phyloP scores from a whole-genome alignment of 2,797 vertebrate species.

The Intellagama lesueurii region DNA sequence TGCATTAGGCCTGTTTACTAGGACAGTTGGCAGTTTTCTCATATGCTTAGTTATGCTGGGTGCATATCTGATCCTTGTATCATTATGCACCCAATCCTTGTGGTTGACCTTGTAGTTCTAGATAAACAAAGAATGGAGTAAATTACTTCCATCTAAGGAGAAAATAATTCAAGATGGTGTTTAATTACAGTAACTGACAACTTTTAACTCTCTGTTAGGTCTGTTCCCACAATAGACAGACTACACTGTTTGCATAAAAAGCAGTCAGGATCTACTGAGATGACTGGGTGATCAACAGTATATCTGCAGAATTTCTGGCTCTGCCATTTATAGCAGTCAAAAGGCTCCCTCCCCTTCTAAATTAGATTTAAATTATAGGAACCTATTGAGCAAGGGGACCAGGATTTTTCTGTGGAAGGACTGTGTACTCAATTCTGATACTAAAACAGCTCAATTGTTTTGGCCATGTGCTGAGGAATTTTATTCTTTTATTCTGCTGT shows the following conservation, averaged over 20 bases:
- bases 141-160: not conserved
- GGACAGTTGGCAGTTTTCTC: not conserved
- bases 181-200: accelerated
- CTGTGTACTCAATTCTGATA: not conserved
- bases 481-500: not conserved
- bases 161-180: not conserved
- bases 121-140: not conserved
- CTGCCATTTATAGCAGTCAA: not conserved
- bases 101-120: not conserved
- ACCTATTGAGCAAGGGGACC: not conserved
- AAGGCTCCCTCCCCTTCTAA: not conserved
- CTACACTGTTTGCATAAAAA: not conserved
- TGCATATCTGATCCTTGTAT: not conserved
- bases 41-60: not conserved
- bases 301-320: not conserved
- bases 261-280: not conserved
- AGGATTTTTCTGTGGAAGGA: not conserved
- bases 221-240: not conserved
- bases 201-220: not conserved
- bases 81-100: no score
- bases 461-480: not conserved
- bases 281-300: not conserved
- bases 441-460: not conserved
- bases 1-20: not conserved
- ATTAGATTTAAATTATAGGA: not conserved